Evolutionary conservation across 2,797 vertebrate species (phyloP).

Genomic region (Pempheris klunzingeri): DNA sequence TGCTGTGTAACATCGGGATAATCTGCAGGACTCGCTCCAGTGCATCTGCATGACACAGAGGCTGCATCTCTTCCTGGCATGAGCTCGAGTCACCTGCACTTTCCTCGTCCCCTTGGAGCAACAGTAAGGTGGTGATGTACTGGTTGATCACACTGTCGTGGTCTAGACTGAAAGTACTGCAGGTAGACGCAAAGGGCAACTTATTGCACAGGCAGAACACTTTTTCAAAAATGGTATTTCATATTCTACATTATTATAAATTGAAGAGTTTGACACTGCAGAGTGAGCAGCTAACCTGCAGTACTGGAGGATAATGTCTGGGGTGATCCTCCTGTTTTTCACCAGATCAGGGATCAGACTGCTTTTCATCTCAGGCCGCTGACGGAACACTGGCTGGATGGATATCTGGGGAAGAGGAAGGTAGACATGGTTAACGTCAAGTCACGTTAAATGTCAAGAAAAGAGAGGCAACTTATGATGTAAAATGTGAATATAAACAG

Average conservation of each 20-base stretch:
- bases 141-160: constrained; percentile 90
- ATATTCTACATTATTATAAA: neutral
- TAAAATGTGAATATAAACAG: neutral
- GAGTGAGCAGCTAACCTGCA: constrained; percentile 87
- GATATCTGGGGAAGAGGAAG: constrained; percentile 87
- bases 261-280: neutral
- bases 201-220: neutral
- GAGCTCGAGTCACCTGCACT: neutral
- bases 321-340: constrained; percentile 89
- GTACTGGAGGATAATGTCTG: constrained; percentile 90
- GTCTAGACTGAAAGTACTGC: constrained; percentile 91
- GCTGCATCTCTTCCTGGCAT: constrained; percentile 39
- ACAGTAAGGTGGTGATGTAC: constrained; percentile 93
- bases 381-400: constrained; percentile 93
- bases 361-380: constrained; percentile 89
- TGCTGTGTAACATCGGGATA: constrained; percentile 89
- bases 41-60: constrained; percentile 73
- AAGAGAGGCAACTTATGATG: neutral
- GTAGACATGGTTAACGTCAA: neutral
- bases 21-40: constrained; percentile 88
- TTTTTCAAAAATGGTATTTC: neutral
- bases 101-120: constrained; percentile 83
- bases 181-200: constrained; percentile 2
- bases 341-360: constrained; percentile 90
- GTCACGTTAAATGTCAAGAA: neutral